Evolutionary conservation across 2,888 invertebrate genomes (phyloP).

Genomic region (Trilocha varians): DNA sequence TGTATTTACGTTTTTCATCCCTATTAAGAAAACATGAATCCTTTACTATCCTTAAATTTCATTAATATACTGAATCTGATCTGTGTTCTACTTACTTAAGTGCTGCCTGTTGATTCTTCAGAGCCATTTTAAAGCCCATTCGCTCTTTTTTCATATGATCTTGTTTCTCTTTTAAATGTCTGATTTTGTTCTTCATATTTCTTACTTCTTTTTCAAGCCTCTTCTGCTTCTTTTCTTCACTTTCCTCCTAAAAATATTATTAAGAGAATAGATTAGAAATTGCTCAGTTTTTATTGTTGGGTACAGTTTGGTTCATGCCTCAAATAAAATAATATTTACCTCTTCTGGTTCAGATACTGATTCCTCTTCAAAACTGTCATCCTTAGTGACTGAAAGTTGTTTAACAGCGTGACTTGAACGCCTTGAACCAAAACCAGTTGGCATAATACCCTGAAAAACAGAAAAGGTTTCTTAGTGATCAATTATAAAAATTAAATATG

Average conservation of each 20-base stretch:
- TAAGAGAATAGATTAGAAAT: neutral
- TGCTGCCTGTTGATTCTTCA: constrained; percentile 85
- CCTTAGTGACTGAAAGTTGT: constrained; percentile 65
- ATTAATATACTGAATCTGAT: too few relatives aligned
- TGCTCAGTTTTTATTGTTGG: neutral
- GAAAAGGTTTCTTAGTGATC: constrained; percentile 5
- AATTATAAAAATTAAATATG: too few relatives aligned
- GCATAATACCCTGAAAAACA: constrained; percentile 58
- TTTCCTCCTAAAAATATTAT: constrained; percentile 57
- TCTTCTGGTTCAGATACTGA: constrained; percentile 70
- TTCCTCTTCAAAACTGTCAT: constrained; percentile 70
- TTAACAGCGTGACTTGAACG: constrained; percentile 67
- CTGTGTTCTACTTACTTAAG: constrained; percentile 76
- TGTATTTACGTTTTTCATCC: constrained; percentile 87
- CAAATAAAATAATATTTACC: constrained; percentile 28
- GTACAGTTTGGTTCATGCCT: too few relatives aligned
- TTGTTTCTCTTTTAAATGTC: constrained; percentile 79
- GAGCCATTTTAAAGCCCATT: constrained; percentile 82
- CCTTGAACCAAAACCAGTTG: constrained; percentile 58
- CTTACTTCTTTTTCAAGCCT: constrained; percentile 75
- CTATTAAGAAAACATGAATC: too few relatives aligned
- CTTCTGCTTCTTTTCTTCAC: constrained; percentile 75
- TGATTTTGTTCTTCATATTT: constrained; percentile 78
- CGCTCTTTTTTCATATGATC: constrained; percentile 87
- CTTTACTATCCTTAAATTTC: too few relatives aligned